A percentile compares a stretch with the other conserved stretches of the same genome.
phyloP scores from a whole-genome alignment of 2,113 vertebrate genomes.

The Oreotrochilus melanogaster region DNA sequence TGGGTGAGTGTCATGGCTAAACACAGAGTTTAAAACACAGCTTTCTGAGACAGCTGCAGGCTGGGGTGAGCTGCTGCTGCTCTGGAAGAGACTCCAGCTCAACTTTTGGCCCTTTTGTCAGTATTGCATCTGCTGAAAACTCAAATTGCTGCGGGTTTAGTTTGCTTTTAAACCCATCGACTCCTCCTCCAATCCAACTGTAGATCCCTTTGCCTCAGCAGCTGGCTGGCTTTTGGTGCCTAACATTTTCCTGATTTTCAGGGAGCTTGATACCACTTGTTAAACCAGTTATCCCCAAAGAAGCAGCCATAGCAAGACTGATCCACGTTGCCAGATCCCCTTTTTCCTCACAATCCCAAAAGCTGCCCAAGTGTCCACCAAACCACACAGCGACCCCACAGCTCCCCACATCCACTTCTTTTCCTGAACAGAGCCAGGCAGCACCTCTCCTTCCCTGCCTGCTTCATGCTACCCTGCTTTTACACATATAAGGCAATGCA shows the following conservation, averaged over 20 bases:
- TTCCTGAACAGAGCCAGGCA: neutral
- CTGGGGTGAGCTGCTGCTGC: neutral
- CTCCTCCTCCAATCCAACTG: neutral
- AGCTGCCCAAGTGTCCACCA: neutral
- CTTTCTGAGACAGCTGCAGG: neutral
- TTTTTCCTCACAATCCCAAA: neutral
- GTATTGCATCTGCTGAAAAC: neutral
- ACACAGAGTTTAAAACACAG: slow-evolving; percentile 6
- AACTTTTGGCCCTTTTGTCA: neutral
- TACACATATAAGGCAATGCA: neutral
- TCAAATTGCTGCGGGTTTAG: neutral
- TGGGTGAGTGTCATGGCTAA: slow-evolving; percentile 23
- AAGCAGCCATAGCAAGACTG: neutral
- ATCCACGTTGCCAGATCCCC: neutral
- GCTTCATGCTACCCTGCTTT: neutral
- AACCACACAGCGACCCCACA: accelerated
- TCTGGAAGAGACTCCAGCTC: neutral
- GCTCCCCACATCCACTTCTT: neutral
- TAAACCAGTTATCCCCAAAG: neutral
- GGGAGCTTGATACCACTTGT: neutral
- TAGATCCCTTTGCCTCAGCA: neutral
- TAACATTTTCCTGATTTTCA: neutral
- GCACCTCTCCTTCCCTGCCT: neutral
- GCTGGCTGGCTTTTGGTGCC: neutral
- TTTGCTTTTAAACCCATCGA: neutral